Evolutionary conservation across 2,113 vertebrate genomes (phyloP).

Genomic region (Percopsis transmontana): DNA sequence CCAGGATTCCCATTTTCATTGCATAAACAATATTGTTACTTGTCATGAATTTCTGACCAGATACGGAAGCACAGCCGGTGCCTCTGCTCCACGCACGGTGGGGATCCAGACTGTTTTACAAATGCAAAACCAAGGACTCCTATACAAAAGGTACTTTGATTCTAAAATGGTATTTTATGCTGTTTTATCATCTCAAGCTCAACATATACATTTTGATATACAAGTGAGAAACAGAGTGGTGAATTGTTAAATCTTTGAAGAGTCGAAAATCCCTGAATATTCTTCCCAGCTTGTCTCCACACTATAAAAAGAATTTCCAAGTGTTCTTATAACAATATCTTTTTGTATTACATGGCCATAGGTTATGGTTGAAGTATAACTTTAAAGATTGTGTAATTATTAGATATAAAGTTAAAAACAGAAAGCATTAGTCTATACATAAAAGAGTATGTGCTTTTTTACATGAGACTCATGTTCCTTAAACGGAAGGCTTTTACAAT

Average conservation of each 20-base stretch:
- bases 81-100: slow-evolving; percentile 41
- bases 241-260: slow-evolving; percentile 77
- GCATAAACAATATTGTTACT: slow-evolving; percentile 64
- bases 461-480: slow-evolving; percentile 54
- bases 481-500: slow-evolving; percentile 77
- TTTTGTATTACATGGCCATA: neutral
- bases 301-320: slow-evolving; percentile 61
- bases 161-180: slow-evolving; percentile 77
- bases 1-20: slow-evolving; percentile 53
- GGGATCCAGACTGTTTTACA: slow-evolving; percentile 67
- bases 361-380: neutral
- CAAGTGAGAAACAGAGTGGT: slow-evolving; percentile 72
- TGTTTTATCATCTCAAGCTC: slow-evolving; percentile 78
- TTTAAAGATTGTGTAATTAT: slow-evolving; percentile 40
- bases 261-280: slow-evolving; percentile 72
- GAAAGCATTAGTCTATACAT: slow-evolving; percentile 40
- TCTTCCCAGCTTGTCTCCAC: slow-evolving; percentile 53
- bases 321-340: slow-evolving; percentile 32
- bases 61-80: slow-evolving; percentile 33
- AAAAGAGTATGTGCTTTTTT: slow-evolving; percentile 53
- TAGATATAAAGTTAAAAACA: slow-evolving; percentile 18
- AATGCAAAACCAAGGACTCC: slow-evolving; percentile 69
- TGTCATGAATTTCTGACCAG: slow-evolving; percentile 42
- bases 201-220: slow-evolving; percentile 72
- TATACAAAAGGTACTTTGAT: slow-evolving; percentile 77